These are phyloP conservation scores for Drosophila kurseongensis DNA, from an alignment of 1,140 invertebrate genomes.

Conservation along the genomic window DNA sequence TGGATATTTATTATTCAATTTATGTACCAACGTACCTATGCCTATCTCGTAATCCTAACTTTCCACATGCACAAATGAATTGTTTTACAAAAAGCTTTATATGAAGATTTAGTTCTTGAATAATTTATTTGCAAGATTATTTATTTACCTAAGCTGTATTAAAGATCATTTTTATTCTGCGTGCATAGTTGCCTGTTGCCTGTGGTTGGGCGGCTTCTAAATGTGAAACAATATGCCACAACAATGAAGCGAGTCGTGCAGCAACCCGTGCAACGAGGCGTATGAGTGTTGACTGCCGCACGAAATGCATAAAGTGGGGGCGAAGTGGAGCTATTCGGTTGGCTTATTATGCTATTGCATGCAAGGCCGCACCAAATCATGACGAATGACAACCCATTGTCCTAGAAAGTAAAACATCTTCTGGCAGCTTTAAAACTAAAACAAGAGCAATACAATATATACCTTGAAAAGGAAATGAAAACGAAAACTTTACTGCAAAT, in stretches of 20 bases:
- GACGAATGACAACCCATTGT: conserved; percentile 62
- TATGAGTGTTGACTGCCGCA: conserved; percentile 73
- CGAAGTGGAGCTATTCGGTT: conserved; percentile 29
- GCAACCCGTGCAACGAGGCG: conserved; percentile 73
- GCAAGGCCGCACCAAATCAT: conserved; percentile 74
- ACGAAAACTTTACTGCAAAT: conserved; percentile 1
- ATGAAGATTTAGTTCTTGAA: not conserved
- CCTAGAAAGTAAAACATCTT: conserved; percentile 23
- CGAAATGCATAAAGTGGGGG: conserved; percentile 16
- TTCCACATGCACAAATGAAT: not conserved
- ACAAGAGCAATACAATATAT: not conserved
- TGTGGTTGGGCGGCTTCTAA: conserved; percentile 33
- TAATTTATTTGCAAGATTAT: not conserved
- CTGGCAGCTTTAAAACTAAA: conserved; percentile 18
- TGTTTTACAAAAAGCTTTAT: too few species aligned
- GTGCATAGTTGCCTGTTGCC: conserved; percentile 30
- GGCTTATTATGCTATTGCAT: conserved; percentile 76
- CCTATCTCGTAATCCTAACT: not conserved
- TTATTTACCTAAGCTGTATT: not conserved
- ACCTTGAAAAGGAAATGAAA: conserved; percentile 4
- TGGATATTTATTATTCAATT: too few species aligned
- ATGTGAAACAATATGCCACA: conserved; percentile 79
- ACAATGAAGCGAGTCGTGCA: conserved; percentile 75
- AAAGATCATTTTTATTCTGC: not conserved
- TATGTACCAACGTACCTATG: too few species aligned